phyloP scores from a whole-genome alignment of 2,797 vertebrate genomes.

The Coracias cyanogaster region DNA sequence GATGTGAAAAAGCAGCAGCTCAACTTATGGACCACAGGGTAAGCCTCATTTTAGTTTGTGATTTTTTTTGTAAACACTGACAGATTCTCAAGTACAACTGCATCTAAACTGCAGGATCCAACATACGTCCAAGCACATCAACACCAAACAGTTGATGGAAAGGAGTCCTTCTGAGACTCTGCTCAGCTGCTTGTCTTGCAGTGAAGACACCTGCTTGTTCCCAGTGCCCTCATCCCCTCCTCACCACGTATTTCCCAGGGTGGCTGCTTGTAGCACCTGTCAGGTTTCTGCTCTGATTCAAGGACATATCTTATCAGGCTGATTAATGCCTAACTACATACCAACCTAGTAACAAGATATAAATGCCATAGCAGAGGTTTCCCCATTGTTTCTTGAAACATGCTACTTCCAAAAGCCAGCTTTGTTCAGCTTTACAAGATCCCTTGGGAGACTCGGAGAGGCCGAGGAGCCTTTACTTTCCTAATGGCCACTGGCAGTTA shows the following conservation, averaged over 20 bases:
- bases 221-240: neutral
- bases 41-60: neutral
- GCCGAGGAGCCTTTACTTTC: neutral
- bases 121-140: accelerated
- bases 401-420: neutral
- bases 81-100: neutral
- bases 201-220: neutral
- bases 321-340: neutral
- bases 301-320: neutral
- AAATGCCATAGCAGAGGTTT: neutral
- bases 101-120: neutral
- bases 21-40: no score
- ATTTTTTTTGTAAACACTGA: neutral
- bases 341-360: neutral
- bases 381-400: neutral
- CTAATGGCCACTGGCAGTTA: neutral
- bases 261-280: neutral
- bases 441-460: neutral
- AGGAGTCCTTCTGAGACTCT: neutral
- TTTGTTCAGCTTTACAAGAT: neutral
- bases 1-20: neutral
- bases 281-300: neutral
- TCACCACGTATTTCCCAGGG: neutral
- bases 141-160: neutral
- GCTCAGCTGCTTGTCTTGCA: neutral